Conservation (phyloP, 2,113 vertebrate genomes). For the Heteronetta atricapilla region DNA sequence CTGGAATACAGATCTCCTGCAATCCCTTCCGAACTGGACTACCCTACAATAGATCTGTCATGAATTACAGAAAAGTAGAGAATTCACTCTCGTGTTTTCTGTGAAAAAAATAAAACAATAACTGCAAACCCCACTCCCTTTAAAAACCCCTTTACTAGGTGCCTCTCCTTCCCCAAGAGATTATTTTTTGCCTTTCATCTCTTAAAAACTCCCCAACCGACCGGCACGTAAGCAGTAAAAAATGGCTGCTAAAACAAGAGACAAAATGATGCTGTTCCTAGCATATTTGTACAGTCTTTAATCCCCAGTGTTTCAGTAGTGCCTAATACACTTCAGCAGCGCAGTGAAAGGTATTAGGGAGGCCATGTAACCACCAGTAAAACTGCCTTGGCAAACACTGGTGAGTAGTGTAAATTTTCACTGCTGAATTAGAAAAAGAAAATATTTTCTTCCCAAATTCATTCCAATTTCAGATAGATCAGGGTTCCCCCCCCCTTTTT, state of each 20-base stretch:
- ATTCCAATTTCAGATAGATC: neutral
- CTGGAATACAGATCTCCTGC: neutral
- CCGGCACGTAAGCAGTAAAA: neutral
- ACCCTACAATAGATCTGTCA: neutral
- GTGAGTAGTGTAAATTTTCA: neutral
- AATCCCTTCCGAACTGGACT: neutral
- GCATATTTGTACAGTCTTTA: neutral
- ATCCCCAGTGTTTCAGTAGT: neutral
- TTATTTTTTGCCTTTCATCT: neutral
- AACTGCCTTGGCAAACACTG: neutral
- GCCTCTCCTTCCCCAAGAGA: neutral
- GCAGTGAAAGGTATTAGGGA: neutral
- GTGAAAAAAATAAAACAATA: neutral
- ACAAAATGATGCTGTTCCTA: neutral
- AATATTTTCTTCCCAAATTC: neutral
- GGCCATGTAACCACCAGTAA: neutral
- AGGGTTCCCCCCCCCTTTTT: neutral
- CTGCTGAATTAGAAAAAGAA: neutral
- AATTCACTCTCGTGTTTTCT: neutral
- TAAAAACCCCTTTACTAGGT: neutral
- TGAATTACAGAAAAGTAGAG: neutral
- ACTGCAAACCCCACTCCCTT: neutral
- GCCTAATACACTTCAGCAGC: neutral
- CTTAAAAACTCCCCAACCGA: neutral
- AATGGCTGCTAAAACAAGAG: neutral